Evolutionary conservation across 2,113 vertebrate genomes (phyloP), one percentile per base, ranked within the genome.

Genomic region (Haemorhous mexicanus): DNA sequence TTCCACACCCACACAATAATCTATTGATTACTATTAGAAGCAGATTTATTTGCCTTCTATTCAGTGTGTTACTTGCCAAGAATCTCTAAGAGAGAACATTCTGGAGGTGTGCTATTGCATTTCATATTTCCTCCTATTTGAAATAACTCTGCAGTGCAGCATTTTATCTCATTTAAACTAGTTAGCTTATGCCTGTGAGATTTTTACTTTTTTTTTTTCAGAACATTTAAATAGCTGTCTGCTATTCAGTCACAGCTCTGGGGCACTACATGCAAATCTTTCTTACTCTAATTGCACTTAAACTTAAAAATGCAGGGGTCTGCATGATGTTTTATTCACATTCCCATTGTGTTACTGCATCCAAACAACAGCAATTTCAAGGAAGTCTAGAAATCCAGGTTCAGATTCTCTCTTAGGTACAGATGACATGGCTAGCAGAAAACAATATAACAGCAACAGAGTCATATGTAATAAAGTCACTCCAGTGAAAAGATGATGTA

Each of bases 11-110:
- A 79, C 73, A 86, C 43, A 89, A 87, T 47, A 74, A 92, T 77
- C 39, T 53, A 87, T 43, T 61, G 87, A 96, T 94, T 79, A 80
- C 55, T 82, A 68, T 50, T 90, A 89, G 84, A 87, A 75, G 30
- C 13, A 74, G 59, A 90, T 79, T 70, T 82, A 68, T 94, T 77
- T 90, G 41, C 37, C 55, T 63, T 61, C 59, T 32, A 13, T 69
- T 82, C 56, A 68, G 44, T 28, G 20, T 12, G 22, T 81, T 84
- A 77, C 61, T 44, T 78, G 84, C n/a, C 93, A 85, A 80, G 52
- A 92, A 82, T 37, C 52, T 92, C 82, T 14, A 55, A 17, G 27
- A 55, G 15, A 81, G 32, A 76, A 41, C 27, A 72, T 70, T 87
- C 39, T 56, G 74, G 59, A 15, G 11, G 91, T 47, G 41, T 52